Percentiles rank a stretch among this genome's conserved stretches.
phyloP scores from a whole-genome alignment of 2,888 invertebrate genomes.

The Mythimna pallens region DNA sequence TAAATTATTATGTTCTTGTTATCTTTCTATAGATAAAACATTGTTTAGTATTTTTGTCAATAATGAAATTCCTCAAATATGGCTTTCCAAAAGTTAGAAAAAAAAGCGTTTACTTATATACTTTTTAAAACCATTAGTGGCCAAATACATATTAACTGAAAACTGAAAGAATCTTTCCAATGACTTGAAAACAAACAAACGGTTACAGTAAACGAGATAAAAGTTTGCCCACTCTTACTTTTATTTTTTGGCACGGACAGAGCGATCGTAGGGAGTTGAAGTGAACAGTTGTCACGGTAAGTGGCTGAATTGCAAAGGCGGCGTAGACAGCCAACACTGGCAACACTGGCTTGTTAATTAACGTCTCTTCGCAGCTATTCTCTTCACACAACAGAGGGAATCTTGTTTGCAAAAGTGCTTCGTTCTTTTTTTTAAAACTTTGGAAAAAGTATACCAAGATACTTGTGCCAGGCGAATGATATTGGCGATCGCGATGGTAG shows the following conservation, averaged over 20 bases:
- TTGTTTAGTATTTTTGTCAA: background rate
- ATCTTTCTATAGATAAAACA: background rate
- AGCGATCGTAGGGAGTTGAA: background rate
- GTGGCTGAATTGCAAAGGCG: constrained; percentile 23
- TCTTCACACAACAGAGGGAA: constrained; percentile 16
- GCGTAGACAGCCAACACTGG: constrained; percentile 7
- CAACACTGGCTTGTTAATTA: constrained; percentile 19
- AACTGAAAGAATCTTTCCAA: background rate
- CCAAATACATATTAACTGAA: background rate
- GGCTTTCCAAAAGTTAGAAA: background rate
- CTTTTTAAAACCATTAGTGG: too few species aligned
- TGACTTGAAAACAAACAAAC: constrained; percentile 7
- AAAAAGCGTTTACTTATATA: background rate
- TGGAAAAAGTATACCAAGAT: background rate
- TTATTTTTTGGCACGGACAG: constrained; percentile 7
- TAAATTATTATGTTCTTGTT: background rate
- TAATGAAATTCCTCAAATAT: background rate
- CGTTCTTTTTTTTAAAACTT: constrained; percentile 17
- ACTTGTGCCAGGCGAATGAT: background rate
- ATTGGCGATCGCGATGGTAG: background rate
- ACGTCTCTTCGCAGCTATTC: constrained; percentile 7
- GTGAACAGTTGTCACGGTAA: constrained; percentile 12
- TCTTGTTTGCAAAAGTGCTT: constrained; percentile 9
- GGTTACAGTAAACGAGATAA: constrained; percentile 14
- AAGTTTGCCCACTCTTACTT: constrained; percentile 1